phyloP scores from a whole-genome alignment of 2,113 vertebrate species.

The Lathamus discolor region DNA sequence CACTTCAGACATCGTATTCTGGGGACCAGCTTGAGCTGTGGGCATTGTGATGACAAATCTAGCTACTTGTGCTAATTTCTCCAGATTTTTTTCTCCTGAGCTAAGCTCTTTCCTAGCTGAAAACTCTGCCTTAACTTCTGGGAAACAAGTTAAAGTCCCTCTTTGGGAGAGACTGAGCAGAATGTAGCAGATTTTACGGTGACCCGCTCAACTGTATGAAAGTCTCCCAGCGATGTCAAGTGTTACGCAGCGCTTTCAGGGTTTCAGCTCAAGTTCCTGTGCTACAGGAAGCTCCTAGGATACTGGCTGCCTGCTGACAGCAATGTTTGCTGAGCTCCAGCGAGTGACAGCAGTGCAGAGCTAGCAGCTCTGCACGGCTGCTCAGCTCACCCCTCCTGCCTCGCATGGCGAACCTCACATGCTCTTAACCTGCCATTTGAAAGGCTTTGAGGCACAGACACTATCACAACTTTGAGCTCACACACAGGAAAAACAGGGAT shows the following conservation, averaged over 20 bases:
- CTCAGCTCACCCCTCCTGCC: neutral
- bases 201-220: neutral
- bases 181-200: rapidly evolving
- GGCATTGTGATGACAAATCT: neutral
- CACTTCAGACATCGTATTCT: neutral
- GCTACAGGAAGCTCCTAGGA: neutral
- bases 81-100: neutral
- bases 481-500: neutral
- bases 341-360: rapidly evolving
- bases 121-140: neutral
- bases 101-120: neutral
- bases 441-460: neutral
- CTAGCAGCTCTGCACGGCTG: neutral
- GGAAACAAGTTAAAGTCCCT: neutral
- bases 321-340: slow-evolving; percentile 15
- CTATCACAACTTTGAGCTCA: neutral
- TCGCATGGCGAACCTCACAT: neutral
- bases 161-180: neutral
- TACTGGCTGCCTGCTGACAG: neutral
- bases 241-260: neutral
- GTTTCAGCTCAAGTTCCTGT: neutral
- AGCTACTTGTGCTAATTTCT: neutral
- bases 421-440: neutral
- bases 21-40: neutral
- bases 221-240: neutral